These are phyloP conservation scores for Tenthredo amoena DNA, from an alignment of 2,888 invertebrate genomes.

Conservation along the genomic window DNA sequence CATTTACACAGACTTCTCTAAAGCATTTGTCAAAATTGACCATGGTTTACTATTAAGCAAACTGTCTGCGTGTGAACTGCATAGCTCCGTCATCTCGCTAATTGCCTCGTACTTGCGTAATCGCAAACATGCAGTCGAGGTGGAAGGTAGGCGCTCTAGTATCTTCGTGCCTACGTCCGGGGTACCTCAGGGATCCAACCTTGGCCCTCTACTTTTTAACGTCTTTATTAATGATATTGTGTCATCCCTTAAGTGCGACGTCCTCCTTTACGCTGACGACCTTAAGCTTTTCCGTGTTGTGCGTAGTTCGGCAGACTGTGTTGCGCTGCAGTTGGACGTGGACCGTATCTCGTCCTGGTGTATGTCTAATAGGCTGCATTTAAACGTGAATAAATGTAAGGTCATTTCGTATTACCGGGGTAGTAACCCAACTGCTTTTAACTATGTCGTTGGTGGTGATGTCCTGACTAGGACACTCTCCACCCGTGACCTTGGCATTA, in stretches of 20 bases:
- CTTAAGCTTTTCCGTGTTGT: neutral
- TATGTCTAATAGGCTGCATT: neutral
- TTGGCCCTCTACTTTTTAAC: constrained; percentile 44
- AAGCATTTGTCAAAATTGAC: neutral
- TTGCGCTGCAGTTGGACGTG: neutral
- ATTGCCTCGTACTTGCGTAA: too few species aligned
- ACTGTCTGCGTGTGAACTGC: neutral
- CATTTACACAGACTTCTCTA: neutral
- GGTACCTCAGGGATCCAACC: constrained; percentile 48
- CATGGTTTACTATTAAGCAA: neutral
- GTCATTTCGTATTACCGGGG: neutral
- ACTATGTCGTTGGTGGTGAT: neutral
- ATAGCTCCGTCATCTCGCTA: neutral
- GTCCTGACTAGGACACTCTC: neutral
- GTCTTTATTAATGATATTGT: constrained; percentile 51
- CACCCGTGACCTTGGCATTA: constrained; percentile 51
- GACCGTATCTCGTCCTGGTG: neutral
- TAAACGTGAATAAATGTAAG: neutral
- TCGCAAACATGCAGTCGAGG: neutral
- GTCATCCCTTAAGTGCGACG: neutral
- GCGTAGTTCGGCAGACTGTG: neutral
- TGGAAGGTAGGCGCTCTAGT: neutral
- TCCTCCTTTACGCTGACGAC: constrained; percentile 46
- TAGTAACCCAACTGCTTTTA: neutral
- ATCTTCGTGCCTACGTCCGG: neutral